Conservation (phyloP, 1,140 invertebrate species). For the Heliothis subflexa region DNA sequence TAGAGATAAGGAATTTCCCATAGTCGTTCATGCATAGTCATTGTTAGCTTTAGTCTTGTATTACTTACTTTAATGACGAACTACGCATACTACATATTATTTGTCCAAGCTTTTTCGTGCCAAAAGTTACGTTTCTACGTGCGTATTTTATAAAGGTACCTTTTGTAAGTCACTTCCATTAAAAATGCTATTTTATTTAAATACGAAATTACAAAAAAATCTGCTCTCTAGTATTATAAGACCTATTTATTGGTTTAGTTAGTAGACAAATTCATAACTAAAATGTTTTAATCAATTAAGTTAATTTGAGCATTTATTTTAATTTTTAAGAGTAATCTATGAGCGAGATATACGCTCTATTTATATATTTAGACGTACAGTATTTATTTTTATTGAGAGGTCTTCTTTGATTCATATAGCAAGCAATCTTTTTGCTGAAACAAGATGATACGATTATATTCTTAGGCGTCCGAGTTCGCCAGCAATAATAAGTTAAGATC, state of each 20-base stretch:
- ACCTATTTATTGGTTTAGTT: constrained; percentile 51
- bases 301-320: constrained; percentile 55
- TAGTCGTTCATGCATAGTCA: constrained; percentile 74
- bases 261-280: constrained; percentile 7
- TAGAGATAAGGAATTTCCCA: constrained; percentile 54
- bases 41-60: constrained; percentile 74
- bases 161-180: constrained; percentile 46
- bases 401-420: constrained; percentile 25
- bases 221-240: constrained; percentile 65
- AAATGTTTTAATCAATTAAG: constrained; percentile 3
- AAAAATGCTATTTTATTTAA: constrained; percentile 50
- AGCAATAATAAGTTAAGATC: constrained; percentile 35
- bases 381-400: constrained; percentile 48
- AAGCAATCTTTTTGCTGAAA: not conserved
- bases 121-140: constrained; percentile 65
- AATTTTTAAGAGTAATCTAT: constrained; percentile 42
- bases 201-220: constrained; percentile 47
- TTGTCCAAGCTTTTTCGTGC: constrained; percentile 69
- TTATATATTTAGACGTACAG: constrained; percentile 37
- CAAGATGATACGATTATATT: constrained; percentile 14
- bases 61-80: constrained; percentile 58
- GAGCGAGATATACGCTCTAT: constrained; percentile 29
- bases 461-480: constrained; percentile 13
- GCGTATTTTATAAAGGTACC: constrained; percentile 38
- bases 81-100: constrained; percentile 50